Conservation (phyloP, 2,888 invertebrate species). For the Teinopalpus imperialis region DNA sequence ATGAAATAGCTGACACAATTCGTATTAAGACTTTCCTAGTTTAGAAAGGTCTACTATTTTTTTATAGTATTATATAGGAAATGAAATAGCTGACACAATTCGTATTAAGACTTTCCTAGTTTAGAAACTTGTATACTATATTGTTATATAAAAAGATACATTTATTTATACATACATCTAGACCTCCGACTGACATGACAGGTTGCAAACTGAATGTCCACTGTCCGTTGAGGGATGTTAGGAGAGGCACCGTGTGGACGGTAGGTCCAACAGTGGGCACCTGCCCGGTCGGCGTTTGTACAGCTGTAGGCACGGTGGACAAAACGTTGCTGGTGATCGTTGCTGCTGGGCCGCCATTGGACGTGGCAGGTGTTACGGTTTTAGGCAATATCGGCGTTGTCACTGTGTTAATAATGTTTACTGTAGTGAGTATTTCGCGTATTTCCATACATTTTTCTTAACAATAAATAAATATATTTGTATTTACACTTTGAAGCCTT, state of each 20-base stretch:
- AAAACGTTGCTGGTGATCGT: conserved; percentile 25
- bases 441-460: too few species aligned
- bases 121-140: too few species aligned
- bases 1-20: too few species aligned
- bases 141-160: too few species aligned
- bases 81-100: too few species aligned
- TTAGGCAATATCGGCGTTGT: conserved; percentile 43
- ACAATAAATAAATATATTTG: too few species aligned
- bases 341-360: conserved; percentile 12
- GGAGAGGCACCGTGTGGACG: conserved; percentile 67
- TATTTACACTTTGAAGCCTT: too few species aligned
- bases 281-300: conserved; percentile 21
- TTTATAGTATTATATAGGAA: too few species aligned
- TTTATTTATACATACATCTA: conserved; percentile 52
- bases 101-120: too few species aligned
- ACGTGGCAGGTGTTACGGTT: conserved; percentile 38
- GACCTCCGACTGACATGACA: conserved; percentile 67
- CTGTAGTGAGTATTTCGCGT: conserved; percentile 42
- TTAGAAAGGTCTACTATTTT: too few species aligned
- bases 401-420: conserved; percentile 50
- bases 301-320: conserved; percentile 26
- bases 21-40: too few species aligned
- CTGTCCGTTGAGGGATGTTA: conserved; percentile 72
- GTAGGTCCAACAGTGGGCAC: conserved; percentile 45
- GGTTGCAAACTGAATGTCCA: conserved; percentile 75